Conservation (phyloP, 2,888 invertebrate genomes). For the Bellardia pandia region DNA sequence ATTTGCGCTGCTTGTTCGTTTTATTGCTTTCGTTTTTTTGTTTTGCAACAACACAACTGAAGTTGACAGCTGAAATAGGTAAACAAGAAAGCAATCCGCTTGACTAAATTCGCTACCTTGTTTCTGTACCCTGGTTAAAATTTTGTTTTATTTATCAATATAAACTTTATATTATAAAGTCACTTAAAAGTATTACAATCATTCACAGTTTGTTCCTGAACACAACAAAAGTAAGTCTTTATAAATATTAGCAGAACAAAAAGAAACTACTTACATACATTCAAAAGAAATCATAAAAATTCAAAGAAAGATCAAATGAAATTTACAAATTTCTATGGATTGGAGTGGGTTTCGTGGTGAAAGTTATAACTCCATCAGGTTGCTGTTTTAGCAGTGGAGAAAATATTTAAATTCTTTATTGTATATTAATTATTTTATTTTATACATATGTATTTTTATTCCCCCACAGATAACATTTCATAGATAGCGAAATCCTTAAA, state of each 20-base stretch:
- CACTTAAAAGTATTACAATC: neutral
- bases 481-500: too few relatives aligned
- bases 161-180: neutral
- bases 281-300: neutral
- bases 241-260: neutral
- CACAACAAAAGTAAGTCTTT: neutral
- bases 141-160: conserved; percentile 1
- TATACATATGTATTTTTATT: too few relatives aligned
- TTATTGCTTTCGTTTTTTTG: too few relatives aligned
- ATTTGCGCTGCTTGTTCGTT: too few relatives aligned
- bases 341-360: neutral
- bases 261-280: neutral
- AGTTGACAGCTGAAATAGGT: too few relatives aligned
- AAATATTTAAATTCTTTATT: too few relatives aligned
- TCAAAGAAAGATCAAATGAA: neutral
- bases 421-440: too few relatives aligned
- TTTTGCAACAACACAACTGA: too few relatives aligned
- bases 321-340: neutral
- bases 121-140: neutral
- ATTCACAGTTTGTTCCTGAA: neutral
- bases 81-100: too few relatives aligned
- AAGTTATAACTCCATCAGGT: neutral
- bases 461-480: too few relatives aligned
- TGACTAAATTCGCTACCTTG: too few relatives aligned
- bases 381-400: neutral